Evolutionary conservation across 2,888 invertebrate genomes (phyloP).

Genomic region (Limnephilus lunatus): DNA sequence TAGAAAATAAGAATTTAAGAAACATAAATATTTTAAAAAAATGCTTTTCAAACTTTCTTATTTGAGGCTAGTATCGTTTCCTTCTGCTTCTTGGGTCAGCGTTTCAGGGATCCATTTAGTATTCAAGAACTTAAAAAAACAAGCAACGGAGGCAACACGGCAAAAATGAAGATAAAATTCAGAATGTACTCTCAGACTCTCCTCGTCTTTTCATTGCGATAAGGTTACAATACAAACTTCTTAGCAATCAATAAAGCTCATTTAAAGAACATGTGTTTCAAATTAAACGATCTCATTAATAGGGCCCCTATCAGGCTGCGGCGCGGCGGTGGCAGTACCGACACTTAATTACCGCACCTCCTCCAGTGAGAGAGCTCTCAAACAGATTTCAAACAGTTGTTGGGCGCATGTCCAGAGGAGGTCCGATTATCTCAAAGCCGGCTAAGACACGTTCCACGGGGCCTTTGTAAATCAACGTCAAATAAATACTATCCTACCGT

Average conservation of each 20-base stretch:
- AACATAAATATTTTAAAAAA: no score
- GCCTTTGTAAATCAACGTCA: conserved; percentile 18
- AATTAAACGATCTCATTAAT: conserved; percentile 38
- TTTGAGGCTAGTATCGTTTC: neutral
- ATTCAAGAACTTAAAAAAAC: neutral
- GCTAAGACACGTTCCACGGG: neutral
- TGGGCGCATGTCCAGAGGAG: conserved; percentile 55
- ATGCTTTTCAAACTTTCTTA: no score
- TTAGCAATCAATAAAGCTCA: conserved; percentile 27
- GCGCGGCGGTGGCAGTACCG: conserved; percentile 8
- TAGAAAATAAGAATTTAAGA: no score
- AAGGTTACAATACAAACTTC: neutral
- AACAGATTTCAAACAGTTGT: conserved; percentile 55
- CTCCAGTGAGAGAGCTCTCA: conserved; percentile 36
- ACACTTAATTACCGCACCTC: conserved; percentile 60
- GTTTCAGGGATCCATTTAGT: neutral
- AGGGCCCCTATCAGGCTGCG: conserved; percentile 10
- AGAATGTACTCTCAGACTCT: neutral
- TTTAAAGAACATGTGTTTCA: conserved; percentile 46
- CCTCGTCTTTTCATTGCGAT: neutral
- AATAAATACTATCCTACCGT: neutral
- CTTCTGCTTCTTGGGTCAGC: neutral
- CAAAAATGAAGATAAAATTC: neutral
- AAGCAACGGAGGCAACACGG: neutral
- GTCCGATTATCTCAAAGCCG: neutral